Conservation (phyloP, 2,888 invertebrate genomes). For the Rotaria magnacalcarata region DNA sequence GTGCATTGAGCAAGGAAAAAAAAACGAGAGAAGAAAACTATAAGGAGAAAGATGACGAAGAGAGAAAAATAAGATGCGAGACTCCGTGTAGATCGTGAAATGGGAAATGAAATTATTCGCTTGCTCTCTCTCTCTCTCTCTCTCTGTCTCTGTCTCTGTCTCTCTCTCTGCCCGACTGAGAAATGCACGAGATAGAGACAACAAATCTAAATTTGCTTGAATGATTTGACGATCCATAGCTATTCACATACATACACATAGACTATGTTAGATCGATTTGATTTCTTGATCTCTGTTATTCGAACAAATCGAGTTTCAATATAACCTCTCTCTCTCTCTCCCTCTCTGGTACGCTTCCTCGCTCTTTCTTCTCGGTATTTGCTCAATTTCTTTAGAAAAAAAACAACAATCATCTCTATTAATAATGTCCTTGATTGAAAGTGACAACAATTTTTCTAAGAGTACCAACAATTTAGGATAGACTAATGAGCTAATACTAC, state of each 20-base stretch:
- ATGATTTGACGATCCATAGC: background rate
- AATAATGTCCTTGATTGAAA: background rate
- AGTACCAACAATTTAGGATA: conserved; percentile 1
- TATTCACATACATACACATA: background rate
- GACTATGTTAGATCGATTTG: background rate
- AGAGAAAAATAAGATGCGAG: background rate
- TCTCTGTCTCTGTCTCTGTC: background rate
- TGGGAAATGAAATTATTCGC: conserved; percentile 29
- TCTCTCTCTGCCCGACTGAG: background rate
- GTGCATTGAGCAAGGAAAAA: background rate
- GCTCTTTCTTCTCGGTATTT: background rate
- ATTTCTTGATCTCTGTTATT: conserved; percentile 12
- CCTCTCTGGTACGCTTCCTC: background rate
- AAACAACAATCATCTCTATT: conserved; percentile 2
- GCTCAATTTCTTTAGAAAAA: background rate
- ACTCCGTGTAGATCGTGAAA: conserved; percentile 11
- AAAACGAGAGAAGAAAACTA: background rate
- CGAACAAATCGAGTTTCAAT: conserved; percentile 17
- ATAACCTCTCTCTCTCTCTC: background rate
- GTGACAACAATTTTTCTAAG: background rate
- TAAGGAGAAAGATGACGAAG: background rate
- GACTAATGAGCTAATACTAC: background rate
- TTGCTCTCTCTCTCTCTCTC: conserved; percentile 17
- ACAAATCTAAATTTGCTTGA: conserved; percentile 24
- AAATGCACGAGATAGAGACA: background rate